Base-by-base conservation (phyloP, 1,140 invertebrate species). In the Drosophila kurseongensis region DNA sequence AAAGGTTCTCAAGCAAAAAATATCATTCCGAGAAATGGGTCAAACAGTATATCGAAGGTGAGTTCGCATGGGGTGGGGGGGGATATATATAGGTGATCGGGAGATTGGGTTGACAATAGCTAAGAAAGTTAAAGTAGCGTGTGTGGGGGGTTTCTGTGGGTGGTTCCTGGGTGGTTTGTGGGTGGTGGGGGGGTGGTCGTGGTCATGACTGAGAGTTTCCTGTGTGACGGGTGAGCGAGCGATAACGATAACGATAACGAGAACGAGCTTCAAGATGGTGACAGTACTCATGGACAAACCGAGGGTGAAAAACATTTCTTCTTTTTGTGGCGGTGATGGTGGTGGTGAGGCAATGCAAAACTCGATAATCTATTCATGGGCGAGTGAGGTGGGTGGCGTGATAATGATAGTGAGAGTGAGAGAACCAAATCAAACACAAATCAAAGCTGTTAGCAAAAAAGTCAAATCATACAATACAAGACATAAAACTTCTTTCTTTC, bases 21-120 rank as follows among this genome's bases (percentile, higher is more conserved):
- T 92, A 92, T 92, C 91, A 92, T 92, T 92, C 85, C 91, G 90
- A 89, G 75, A 88, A 90, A 91, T 91, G 80, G 82, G 80, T 86
- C 76, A 80, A 90, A 79, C 55, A 83, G 68, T 58, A 62, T 78
- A 48, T 69, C 51, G 77, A 59, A 58, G 75, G 55, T 48, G 51
- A 66, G 61, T 35, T 56, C 8, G 62, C 41, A 47, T 51, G 51
- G 45, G 38, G 16, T n/a, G n/a, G 59, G 38, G 16, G 56, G 50
- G 38, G 35, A 14, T 41, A 60, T 58, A 47, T 40, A 14, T 40
- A 51, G 47, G 65, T 54, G 36, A 56, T 51, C 4, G 45, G 54
- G 32, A 13, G 23, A 5, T 40, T 29, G 16, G 38, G 18, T 18
- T 52, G 65, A 67, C 36, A 66, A 29, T 52, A 68, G 60, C 62